Conservation (phyloP, 2,797 vertebrate species). For the Tauraco hartlaubi region DNA sequence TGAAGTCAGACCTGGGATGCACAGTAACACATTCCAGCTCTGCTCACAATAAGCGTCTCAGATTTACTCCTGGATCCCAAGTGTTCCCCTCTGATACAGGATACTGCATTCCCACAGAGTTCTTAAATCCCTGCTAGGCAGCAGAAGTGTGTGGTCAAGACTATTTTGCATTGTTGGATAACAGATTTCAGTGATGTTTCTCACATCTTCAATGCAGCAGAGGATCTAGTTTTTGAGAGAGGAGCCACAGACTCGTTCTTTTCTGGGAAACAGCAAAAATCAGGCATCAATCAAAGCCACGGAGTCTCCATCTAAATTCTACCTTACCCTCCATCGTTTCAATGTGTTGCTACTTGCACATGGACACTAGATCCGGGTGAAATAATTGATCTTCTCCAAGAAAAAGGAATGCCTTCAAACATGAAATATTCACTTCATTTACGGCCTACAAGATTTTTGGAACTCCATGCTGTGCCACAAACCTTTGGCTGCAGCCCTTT, state of each 20-base stretch:
- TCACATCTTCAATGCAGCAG: not conserved
- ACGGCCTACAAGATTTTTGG: constrained; percentile 9
- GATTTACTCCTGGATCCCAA: constrained; percentile 9
- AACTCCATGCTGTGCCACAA: not conserved
- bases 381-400: not conserved
- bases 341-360: not conserved
- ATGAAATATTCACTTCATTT: constrained; percentile 36
- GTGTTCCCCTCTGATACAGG: not conserved
- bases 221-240: not conserved
- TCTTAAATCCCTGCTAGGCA: constrained; percentile 1
- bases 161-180: not conserved
- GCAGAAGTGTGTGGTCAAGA: constrained; percentile 20
- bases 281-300: not conserved
- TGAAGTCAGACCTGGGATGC: not conserved
- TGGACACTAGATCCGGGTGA: not conserved
- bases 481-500: constrained; percentile 26
- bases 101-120: constrained; percentile 34
- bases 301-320: not conserved
- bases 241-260: not conserved
- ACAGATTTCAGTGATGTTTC: not conserved
- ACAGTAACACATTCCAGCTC: constrained; percentile 6
- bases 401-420: not conserved
- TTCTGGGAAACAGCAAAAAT: not conserved
- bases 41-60: not conserved
- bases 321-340: not conserved